Percentiles rank a stretch among this genome's conserved stretches.
Evolutionary conservation across 2,797 vertebrate species (phyloP).

Genomic region (Danio albolineatus): DNA sequence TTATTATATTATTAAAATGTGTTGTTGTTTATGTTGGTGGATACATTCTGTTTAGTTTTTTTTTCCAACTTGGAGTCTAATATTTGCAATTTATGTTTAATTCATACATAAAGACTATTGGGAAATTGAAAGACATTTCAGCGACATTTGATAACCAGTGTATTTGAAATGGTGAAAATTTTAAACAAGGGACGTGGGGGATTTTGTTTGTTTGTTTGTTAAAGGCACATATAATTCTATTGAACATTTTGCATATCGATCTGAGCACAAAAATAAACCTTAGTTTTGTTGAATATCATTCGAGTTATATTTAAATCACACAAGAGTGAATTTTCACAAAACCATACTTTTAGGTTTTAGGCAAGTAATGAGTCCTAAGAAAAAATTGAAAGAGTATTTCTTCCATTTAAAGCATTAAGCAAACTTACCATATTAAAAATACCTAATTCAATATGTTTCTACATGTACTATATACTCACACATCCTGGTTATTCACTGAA

Average conservation of each 20-base stretch:
- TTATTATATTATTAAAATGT: background rate
- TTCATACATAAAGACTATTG: background rate
- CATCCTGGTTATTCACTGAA: slow-evolving; percentile 77
- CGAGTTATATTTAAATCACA: background rate
- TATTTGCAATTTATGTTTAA: background rate
- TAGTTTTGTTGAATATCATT: background rate
- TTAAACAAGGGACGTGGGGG: background rate
- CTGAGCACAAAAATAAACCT: too few relatives aligned
- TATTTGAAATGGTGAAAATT: background rate
- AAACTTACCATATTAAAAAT: background rate
- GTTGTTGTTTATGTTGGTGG: background rate
- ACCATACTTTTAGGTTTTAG: too few relatives aligned
- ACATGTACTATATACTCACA: slow-evolving; percentile 70
- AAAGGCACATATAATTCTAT: background rate
- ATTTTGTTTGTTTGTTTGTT: background rate
- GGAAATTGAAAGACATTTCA: background rate
- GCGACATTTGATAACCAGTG: background rate
- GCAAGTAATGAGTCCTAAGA: too few relatives aligned
- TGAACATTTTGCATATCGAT: background rate
- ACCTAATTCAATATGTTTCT: background rate
- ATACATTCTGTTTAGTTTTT: background rate
- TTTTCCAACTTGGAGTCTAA: background rate
- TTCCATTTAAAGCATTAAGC: background rate
- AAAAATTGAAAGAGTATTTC: too few relatives aligned
- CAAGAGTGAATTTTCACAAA: background rate